Conservation (phyloP, 2,113 vertebrate species). For the Neodontobutis hainanensis region DNA sequence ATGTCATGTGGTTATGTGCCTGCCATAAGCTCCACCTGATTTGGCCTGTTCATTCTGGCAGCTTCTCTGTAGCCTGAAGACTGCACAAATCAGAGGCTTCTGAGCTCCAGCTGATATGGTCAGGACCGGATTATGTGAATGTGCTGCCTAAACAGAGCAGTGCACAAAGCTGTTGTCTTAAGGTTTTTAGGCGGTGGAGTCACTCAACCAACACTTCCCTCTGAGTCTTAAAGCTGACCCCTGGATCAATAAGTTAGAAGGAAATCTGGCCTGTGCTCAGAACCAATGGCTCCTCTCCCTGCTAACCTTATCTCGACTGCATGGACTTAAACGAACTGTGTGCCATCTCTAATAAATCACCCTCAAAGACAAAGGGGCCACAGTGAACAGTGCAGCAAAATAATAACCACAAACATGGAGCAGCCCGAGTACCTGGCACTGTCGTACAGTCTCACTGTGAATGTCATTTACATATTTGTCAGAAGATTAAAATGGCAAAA, state of each 20-base stretch:
- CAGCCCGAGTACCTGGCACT: conserved; percentile 20
- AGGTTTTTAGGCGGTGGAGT: conserved; percentile 10
- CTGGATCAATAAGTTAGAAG: conserved; percentile 37
- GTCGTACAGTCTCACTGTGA: conserved; percentile 22
- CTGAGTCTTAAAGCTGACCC: conserved; percentile 36
- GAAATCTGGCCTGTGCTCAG: conserved; percentile 7
- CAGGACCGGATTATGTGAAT: conserved; percentile 31
- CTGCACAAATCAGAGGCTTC: background rate
- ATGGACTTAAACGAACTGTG: conserved; percentile 11
- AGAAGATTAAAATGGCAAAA: conserved; percentile 47
- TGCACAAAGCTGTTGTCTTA: conserved; percentile 21
- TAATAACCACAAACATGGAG: conserved; percentile 8
- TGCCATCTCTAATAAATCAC: conserved; percentile 42
- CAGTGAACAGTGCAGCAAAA: conserved; percentile 32
- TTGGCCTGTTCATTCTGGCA: background rate
- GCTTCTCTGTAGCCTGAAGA: background rate
- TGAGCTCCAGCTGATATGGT: conserved; percentile 17
- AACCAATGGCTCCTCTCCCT: conserved; percentile 23
- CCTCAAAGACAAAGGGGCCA: conserved; percentile 19
- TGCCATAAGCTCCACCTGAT: background rate
- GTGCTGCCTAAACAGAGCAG: conserved; percentile 24
- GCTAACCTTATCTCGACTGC: conserved; percentile 29
- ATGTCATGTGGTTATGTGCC: background rate
- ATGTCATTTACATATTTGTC: conserved; percentile 57
- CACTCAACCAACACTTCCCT: conserved; percentile 17